Base-by-base conservation (phyloP, 2,888 invertebrate species). In the Cyclophora punctaria region DNA sequence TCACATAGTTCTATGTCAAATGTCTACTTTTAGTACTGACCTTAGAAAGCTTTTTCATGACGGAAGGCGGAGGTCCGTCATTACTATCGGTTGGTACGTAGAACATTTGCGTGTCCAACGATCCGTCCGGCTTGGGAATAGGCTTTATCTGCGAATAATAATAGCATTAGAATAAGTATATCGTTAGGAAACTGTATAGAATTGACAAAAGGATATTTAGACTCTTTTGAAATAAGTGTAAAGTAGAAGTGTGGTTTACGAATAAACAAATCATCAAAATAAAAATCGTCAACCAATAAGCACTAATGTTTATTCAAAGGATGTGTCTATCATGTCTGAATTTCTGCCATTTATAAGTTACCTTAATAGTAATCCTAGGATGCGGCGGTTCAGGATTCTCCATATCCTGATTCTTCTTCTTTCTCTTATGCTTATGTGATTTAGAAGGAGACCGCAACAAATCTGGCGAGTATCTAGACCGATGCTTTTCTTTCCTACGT, bases 321-420 rank as follows among this genome's bases (percentile, higher is more conserved):
- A 20, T 20, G 20, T 20, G 20, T 20, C 20, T 20, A 20, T 20
- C 20, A 20, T 2, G 20, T 20, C 20, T 20, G 20, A 20, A 20
- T 20, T 1, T 20, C 1, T 20, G 20, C 1, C 20, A 20, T 20
- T 1, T 45, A 44, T 51, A 45, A 20, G 3, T 46, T 79, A 93
- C 93, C 89, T 95, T 95, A 47, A 95, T 95, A 53, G 95, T 95
- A 50, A 95, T 95, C 71, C 95, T 91, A 35, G 94, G 93, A 78
- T 93, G 93, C 34, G 91, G 91, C 48, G 71, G 67, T 2, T 89
- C 82, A 2, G 88, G 88, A 61, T 90, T 86, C 53, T 88, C 87
- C 55, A 92, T 79, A 66, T 94, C 93, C 53, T 93, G 89, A 55
- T 91, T 92, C 80, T 94, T 95, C 90, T 94, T 93, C 89, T 95